Base-by-base conservation (phyloP, 1,140 invertebrate genomes). In the Dinoponera quadriceps region DNA sequence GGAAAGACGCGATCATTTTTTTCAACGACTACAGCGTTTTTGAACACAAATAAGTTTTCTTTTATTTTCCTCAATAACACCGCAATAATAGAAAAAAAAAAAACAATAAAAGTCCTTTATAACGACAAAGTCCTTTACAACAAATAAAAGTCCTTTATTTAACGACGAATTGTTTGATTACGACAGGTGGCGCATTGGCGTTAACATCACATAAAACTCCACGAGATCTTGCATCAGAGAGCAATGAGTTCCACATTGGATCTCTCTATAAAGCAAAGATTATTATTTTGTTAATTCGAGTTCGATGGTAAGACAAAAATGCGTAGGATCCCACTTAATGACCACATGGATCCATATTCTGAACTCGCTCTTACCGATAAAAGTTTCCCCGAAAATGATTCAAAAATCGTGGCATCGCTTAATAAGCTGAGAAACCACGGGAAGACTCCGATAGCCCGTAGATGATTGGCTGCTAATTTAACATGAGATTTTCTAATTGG, bases 211-310 rank as follows among this genome's bases (percentile, higher is more conserved):
- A 82, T n/a, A 88, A 89, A 65, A 92, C 25, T 1, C 82, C 85
- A 20, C 93, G 86, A 0, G 51, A 25, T 33, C 74, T 66, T 1
- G 93, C 93, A 54, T 94, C 91, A 9, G 65, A 62, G 7, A 94
- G 22, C 3, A 94, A 83, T 4, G 89, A 83, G 18, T 88, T 90
- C 94, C 94, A 94, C 91, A 91, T 94, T 18, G 22, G 7, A 77
- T 94, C 90, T 74, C 59, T 93, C 93, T 94, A 91, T 27, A 74
- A 83, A 69, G 11, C 25, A 54, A 69, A 82, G 1, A 71, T 59
- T 59, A 71, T 59, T 59, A 13, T 22, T 13, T 59, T 0, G 3
- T 57, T 27, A 14, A 74, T n/a, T 65, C 20, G 25, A 48, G n/a
- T 1, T 54, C 5, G 22, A 13, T 20, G 29, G 38, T 5, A 2